phyloP scores from a whole-genome alignment of 2,797 vertebrate species.

The Percopsis omiscomaycus region DNA sequence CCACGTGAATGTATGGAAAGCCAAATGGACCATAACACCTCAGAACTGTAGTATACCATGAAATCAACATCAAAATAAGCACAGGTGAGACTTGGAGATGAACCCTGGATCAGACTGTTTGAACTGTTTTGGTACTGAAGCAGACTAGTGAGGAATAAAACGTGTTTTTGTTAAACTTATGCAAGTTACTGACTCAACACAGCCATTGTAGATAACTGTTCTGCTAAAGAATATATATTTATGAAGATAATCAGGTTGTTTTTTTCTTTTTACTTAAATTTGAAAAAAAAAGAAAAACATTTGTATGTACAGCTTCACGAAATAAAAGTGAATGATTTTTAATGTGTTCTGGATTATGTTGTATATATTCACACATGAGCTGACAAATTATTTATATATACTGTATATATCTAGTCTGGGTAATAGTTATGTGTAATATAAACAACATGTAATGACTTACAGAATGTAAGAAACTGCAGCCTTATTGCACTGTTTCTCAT shows the following conservation, averaged over 20 bases:
- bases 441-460: too few relatives aligned
- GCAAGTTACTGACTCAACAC: constrained; percentile 60
- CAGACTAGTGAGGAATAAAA: constrained; percentile 59
- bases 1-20: too few relatives aligned
- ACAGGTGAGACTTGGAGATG: too few relatives aligned
- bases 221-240: constrained; percentile 68
- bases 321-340: constrained; percentile 81
- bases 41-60: too few relatives aligned
- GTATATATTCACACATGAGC: too few relatives aligned
- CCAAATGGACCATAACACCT: too few relatives aligned
- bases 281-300: constrained; percentile 62
- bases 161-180: constrained; percentile 46
- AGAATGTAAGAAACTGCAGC: too few relatives aligned
- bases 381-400: too few relatives aligned
- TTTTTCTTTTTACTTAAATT: constrained; percentile 84
- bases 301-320: constrained; percentile 79
- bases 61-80: too few relatives aligned
- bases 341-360: constrained; percentile 18
- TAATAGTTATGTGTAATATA: too few relatives aligned
- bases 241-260: constrained; percentile 70
- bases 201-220: constrained; percentile 29
- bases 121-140: constrained; percentile 26
- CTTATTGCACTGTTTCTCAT: too few relatives aligned
- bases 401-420: too few relatives aligned
- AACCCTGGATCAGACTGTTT: constrained; percentile 23